Conservation (phyloP, 35 echinoderm and acorn worm genomes). For the Holothuria glaberrima region DNA sequence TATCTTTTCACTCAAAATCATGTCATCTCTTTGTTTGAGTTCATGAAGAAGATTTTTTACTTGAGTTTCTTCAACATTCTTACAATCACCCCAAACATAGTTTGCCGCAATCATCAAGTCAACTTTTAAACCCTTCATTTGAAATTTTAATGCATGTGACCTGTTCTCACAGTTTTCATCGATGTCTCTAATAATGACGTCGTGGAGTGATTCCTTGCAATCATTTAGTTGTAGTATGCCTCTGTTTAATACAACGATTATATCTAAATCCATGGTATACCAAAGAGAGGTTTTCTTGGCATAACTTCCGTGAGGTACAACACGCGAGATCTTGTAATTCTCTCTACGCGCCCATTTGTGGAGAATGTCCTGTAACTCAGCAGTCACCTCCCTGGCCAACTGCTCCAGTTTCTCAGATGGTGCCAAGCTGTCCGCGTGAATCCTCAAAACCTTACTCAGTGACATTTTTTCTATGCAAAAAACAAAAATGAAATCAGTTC, state of each 20-base stretch:
- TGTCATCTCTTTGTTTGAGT: no score
- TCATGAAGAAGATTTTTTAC: no score
- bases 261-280: constrained; percentile 22
- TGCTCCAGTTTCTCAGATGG: background rate
- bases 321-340: background rate
- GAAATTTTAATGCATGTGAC: no score
- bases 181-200: no score
- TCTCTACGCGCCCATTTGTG: background rate
- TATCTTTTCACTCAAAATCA: no score
- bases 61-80: no score
- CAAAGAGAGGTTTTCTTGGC: constrained; percentile 26
- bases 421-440: background rate
- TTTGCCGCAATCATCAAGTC: no score
- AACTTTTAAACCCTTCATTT: no score
- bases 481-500: no score
- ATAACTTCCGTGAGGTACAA: constrained; percentile 37
- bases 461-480: background rate
- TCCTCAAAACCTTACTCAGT: constrained; percentile 10
- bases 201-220: no score
- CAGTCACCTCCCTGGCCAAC: background rate
- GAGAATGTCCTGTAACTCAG: background rate
- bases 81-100: no score
- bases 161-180: no score
- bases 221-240: background rate
- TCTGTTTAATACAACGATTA: constrained; percentile 2